A percentile compares a stretch with the other conserved stretches of the same genome.
These are phyloP conservation scores for Stigmatopora argus DNA, from an alignment of 2,113 vertebrate genomes.

Conservation along the genomic window DNA sequence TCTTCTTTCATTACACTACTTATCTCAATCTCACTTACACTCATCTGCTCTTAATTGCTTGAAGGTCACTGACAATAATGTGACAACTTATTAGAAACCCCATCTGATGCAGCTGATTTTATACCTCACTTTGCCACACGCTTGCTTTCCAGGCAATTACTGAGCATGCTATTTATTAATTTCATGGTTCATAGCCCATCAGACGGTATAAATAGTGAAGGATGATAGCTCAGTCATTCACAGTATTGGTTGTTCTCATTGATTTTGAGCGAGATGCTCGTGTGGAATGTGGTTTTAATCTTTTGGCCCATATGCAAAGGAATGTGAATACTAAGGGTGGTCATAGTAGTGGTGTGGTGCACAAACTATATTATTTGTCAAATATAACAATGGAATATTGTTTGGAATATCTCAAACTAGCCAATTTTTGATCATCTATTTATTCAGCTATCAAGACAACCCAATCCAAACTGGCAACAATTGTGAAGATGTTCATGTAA, in stretches of 20 bases:
- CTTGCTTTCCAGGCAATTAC: conserved; percentile 73
- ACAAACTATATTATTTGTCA: background rate
- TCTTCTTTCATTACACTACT: conserved; percentile 1
- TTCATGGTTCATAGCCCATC: conserved; percentile 73
- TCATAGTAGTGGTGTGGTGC: background rate
- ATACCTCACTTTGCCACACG: conserved; percentile 62
- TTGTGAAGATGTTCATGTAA: background rate
- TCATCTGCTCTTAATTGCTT: conserved; percentile 69
- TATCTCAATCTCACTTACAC: conserved; percentile 25
- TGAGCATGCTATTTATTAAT: conserved; percentile 76
- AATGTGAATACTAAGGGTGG: background rate
- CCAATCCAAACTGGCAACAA: too few species aligned
- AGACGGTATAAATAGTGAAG: conserved; percentile 71
- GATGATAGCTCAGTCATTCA: conserved; percentile 67
- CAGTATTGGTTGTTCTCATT: conserved; percentile 58
- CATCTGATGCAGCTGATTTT: conserved; percentile 69
- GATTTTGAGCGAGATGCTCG: conserved; percentile 60
- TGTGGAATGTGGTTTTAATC: conserved; percentile 42
- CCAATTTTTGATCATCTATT: too few species aligned
- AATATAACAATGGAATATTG: too few species aligned
- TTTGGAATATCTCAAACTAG: too few species aligned
- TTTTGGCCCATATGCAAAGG: conserved; percentile 24
- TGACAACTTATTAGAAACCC: conserved; percentile 74
- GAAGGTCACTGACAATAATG: conserved; percentile 77
- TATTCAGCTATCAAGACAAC: too few species aligned